Conservation (phyloP, 2,888 invertebrate species). For the Amiota communis region DNA sequence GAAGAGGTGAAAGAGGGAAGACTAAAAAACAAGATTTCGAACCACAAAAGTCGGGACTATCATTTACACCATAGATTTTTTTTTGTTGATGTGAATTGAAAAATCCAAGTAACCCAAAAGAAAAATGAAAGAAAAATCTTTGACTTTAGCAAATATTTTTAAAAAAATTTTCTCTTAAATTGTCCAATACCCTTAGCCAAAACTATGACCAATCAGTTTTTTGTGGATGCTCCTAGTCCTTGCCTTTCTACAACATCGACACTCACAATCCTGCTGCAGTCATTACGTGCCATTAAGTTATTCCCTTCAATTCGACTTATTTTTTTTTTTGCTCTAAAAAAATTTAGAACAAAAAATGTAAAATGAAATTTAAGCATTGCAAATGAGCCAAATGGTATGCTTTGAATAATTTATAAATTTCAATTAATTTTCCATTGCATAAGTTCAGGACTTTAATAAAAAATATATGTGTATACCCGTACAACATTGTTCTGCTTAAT, state of each 20-base stretch:
- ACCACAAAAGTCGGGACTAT: too few relatives aligned
- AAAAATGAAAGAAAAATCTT: too few relatives aligned
- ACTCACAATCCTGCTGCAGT: neutral
- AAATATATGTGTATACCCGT: neutral
- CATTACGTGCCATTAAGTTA: conserved; percentile 9
- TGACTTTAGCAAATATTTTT: too few relatives aligned
- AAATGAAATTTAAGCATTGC: conserved; percentile 12
- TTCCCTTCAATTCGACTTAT: too few relatives aligned
- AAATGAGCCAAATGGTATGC: conserved; percentile 22
- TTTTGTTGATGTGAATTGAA: too few relatives aligned
- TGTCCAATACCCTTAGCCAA: too few relatives aligned
- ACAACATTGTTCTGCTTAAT: conserved; percentile 36
- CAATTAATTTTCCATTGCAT: conserved; percentile 49
- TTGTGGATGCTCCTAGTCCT: neutral
- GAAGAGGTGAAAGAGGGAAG: too few relatives aligned
- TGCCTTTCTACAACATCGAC: neutral
- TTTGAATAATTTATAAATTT: conserved; percentile 46
- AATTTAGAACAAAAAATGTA: neutral
- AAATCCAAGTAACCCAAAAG: too few relatives aligned
- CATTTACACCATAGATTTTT: too few relatives aligned
- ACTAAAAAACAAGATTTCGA: too few relatives aligned
- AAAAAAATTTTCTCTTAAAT: too few relatives aligned
- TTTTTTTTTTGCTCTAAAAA: neutral
- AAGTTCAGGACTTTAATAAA: conserved; percentile 37
- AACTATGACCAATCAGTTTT: neutral